Base-by-base conservation (phyloP, 2,113 vertebrate species). In the Platichthys stellatus region DNA sequence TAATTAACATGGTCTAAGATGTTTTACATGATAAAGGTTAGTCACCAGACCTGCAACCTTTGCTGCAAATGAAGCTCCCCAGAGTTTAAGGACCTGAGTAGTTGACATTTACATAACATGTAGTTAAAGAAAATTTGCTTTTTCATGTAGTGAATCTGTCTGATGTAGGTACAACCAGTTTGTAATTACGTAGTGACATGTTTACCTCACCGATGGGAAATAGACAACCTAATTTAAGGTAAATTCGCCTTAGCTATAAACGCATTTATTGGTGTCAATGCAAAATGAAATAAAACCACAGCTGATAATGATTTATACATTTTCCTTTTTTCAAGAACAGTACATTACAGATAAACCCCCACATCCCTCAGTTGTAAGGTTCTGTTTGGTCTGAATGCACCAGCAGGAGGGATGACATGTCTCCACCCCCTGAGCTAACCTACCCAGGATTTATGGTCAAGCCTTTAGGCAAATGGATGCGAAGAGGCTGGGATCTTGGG, bases 1-100 rank as follows among this genome's bases (percentile, higher is more conserved):
- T 60, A 14, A 89, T 89, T 82, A 74, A 11, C 81, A 86, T 77
- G 72, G 15, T 62, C 13, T 9, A 31, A 85, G 54, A 82, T 26
- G 61, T 61, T 73, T 38, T 61, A 66, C 57, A 68, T 26, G 45
- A 26, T 23, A 64, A 72, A 72, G 23, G 31, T 23, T 54, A 18
- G 58, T 58, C 4, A 61, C 23, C 53, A 68, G 64, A 68, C 28
- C 64, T 47, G 20, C 24, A 26, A 38, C 40, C 40, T 43, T 43
- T 43, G 12, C 40, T 43, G 69, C 5, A n/a, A 74, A 63, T 45
- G 17, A 51, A 28, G 26, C 45, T 38, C 58, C 43, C 35, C 14
- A 24, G 57, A 57, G 51, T 2, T 40, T 74, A 70, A 20, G 65
- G 20, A 51, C 40, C 13, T 51, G 3, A 69, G 49, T 20, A 45